These are phyloP conservation scores for Stegophylla sp. DNA, from an alignment of 2,888 invertebrate genomes.

Conservation along the genomic window DNA sequence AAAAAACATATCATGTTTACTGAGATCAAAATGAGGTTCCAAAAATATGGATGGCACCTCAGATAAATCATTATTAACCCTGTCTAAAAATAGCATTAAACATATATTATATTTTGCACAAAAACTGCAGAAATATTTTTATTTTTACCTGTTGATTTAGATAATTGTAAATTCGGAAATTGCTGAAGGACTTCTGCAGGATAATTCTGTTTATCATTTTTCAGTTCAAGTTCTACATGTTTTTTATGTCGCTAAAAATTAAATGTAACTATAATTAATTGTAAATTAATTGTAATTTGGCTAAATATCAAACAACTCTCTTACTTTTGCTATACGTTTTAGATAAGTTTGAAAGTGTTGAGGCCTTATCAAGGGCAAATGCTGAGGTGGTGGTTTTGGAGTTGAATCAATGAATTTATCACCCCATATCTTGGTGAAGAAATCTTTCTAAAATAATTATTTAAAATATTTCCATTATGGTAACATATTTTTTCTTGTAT, in stretches of 20 bases:
- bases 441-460: constrained; percentile 68
- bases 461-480: not conserved
- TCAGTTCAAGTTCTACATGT: constrained; percentile 65
- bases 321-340: constrained; percentile 72
- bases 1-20: constrained; percentile 80
- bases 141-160: constrained; percentile 65
- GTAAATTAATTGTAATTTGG: too few relatives aligned
- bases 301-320: constrained; percentile 8
- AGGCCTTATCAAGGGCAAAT: constrained; percentile 82
- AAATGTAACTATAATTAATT: too few relatives aligned
- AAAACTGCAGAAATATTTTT: constrained; percentile 8
- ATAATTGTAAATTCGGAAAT: constrained; percentile 66
- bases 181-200: constrained; percentile 65
- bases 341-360: constrained; percentile 88
- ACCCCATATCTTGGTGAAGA: constrained; percentile 98
- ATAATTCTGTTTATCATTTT: constrained; percentile 43
- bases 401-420: constrained; percentile 88
- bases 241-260: constrained; percentile 67
- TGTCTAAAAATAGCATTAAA: constrained; percentile 64
- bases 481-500: not conserved
- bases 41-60: constrained; percentile 86
- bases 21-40: constrained; percentile 78
- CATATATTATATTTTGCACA: constrained; percentile 17
- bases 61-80: constrained; percentile 68
- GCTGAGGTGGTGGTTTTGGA: constrained; percentile 78